Base-by-base conservation (phyloP, 1,140 invertebrate species). In the honey bee (Apis mellifera) region DNA sequence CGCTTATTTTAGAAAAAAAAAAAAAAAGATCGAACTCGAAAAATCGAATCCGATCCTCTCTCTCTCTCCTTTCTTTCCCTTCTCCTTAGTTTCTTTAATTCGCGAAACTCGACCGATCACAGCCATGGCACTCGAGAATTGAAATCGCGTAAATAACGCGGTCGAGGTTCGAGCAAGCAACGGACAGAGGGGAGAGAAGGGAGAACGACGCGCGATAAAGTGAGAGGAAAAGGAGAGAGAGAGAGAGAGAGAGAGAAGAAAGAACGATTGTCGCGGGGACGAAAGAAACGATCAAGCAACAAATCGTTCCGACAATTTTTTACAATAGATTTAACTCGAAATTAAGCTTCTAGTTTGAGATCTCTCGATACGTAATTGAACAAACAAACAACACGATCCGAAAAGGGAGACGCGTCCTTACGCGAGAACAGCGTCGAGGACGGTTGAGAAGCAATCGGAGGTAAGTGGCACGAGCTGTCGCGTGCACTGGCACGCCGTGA, bases 401-500 rank as follows among this genome's bases (percentile, higher is more conserved):
- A 42, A 42, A 42, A 42, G 32, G 32, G 32, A 42, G 32, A 42
- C 32, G 32, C 32, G 32, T 42, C 32, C 32, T 42, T 42, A 42
- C 32, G 32, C 32, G 32, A 42, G 32, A 42, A 42, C 32, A 42
- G 57, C 52, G 52, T 54, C 52, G 52, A 54, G 11, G 11, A 59
- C 21, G 57, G 9, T 55, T 17, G 72, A 52, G 54, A 70, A 74
- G 78, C 68, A 82, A 86, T 78, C 75, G 86, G 65, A 84, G 82
- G 75, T 82, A 89, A 89, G 83, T 85, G 87, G 88, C 87, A 89
- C 88, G 87, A 87, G 87, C 85, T 89, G 88, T 89, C 88, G 87
- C 88, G 87, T 87, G 88, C 84, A 84, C 32, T 42, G 74, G 75
- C 81, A 64, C 73, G 73, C 57, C 59, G 59, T 59, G 57, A 21